Base-by-base conservation (phyloP, 2,888 invertebrate species). In the Eristalinus aeneus region DNA sequence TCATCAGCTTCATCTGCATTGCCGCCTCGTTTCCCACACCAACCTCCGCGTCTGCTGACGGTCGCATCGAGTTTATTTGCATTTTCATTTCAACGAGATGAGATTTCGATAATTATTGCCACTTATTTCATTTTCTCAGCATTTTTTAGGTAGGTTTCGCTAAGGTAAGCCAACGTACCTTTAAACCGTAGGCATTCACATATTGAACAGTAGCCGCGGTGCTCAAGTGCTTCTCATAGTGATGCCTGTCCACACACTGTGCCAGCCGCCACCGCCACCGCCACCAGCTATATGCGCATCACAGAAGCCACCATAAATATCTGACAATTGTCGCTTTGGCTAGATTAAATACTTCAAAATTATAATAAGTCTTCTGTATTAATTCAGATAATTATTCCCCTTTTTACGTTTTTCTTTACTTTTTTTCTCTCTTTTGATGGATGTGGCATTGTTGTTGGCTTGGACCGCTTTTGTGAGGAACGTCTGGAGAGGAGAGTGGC, bases 71-170 rank as follows among this genome's bases (percentile, higher is more conserved):
- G 67, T 82, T 39, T 86, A 86, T 86, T 86, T 86, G 82, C 86
- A 86, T 86, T 82, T 82, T 67, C 65, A 78, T 86, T 81, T 78
- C 82, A 82, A 78, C 82, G 61, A 86, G 82, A 86, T 68, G 82
- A 82, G 86, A 86, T 90, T 90, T 91, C 89, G 90, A 90, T 90
- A 91, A 90, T 90, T 90, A 90, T 91, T 90, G 90, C 91, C 90
- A 91, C 91, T 90, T 91, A 90, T 89, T 88, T 89, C 88, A 88
- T 84, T 89, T 89, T 89, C 89, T 88, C 86, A 73, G 53, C 68
- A 73, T 76, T 76, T 77, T 65, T 56, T 73, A 53, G 67, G 67
- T 63, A 63, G 73, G 58, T 80, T 79, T 65, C 56, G 69, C 65
- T 64, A 71, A 69, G 64, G 53, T 63, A 63, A 12, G n/a, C 11